Conservation (phyloP, 2,888 invertebrate genomes). For the Chirona hameri region DNA sequence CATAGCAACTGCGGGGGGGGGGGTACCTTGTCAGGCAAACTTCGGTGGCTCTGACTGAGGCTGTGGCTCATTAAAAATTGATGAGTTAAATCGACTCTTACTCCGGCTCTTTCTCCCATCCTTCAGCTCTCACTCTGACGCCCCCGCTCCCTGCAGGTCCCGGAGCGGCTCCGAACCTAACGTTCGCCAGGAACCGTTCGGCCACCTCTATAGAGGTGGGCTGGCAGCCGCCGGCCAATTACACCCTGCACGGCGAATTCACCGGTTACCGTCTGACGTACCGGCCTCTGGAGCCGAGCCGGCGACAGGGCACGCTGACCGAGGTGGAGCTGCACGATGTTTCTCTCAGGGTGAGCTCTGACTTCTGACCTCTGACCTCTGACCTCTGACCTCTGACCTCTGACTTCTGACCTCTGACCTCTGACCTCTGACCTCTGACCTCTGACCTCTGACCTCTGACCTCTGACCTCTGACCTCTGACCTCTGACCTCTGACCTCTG, state of each 20-base stretch:
- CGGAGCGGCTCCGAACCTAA: conserved; percentile 41
- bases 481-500: too few relatives aligned
- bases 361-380: too few relatives aligned
- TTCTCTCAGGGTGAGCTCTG: not conserved
- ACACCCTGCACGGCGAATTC: conserved; percentile 55
- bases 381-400: too few relatives aligned
- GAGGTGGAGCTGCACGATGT: not conserved
- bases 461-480: too few relatives aligned
- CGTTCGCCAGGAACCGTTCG: conserved; percentile 43
- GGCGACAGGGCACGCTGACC: not conserved
- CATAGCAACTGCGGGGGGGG: too few relatives aligned
- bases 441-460: too few relatives aligned
- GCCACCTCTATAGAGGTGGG: conserved; percentile 45
- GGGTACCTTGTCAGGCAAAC: not conserved
- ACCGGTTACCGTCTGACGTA: conserved; percentile 45
- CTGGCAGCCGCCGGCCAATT: conserved; percentile 46
- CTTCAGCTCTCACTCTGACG: not conserved
- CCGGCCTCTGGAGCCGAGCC: conserved; percentile 33
- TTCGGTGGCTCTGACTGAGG: not conserved
- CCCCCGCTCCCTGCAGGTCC: not conserved
- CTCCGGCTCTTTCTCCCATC: not conserved
- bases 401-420: too few relatives aligned
- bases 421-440: too few relatives aligned
- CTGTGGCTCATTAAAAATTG: not conserved
- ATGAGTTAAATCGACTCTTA: not conserved